Evolutionary conservation across 2,888 invertebrate genomes (phyloP).

Genomic region (Onchidella celtica): DNA sequence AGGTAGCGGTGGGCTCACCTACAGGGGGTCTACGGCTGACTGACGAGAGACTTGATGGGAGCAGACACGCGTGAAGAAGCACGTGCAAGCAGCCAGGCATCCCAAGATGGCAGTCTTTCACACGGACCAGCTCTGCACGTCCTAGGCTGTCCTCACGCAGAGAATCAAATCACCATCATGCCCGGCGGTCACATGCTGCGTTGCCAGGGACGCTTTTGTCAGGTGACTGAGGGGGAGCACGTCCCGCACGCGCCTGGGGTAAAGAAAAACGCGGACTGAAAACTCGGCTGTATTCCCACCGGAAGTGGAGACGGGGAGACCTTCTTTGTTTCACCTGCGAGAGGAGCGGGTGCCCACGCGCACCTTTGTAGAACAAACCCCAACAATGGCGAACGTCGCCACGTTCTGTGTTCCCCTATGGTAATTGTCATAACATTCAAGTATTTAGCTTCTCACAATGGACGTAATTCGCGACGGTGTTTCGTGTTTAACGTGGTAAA

Average conservation of each 20-base stretch:
- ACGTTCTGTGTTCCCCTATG: constrained; percentile 1
- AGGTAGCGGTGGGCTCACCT: constrained; percentile 13
- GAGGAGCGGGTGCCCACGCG: constrained; percentile 30
- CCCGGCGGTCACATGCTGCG: constrained; percentile 43
- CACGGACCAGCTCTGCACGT: constrained; percentile 10
- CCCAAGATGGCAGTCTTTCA: constrained; percentile 37
- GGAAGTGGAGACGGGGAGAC: constrained; percentile 33
- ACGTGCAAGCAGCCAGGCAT: constrained; percentile 37
- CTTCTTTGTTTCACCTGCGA: constrained; percentile 43
- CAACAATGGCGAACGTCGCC: constrained; percentile 21
- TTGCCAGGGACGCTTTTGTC: constrained; percentile 44
- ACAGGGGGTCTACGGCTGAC: constrained; percentile 35
- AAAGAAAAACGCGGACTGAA: constrained; percentile 9
- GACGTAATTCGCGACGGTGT: constrained; percentile 12
- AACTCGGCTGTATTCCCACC: constrained; percentile 44
- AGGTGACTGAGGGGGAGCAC: constrained; percentile 26
- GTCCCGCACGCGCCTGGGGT: constrained; percentile 35
- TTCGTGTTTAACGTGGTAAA: constrained; percentile 14
- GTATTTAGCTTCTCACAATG: constrained; percentile 19
- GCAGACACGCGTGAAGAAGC: constrained; percentile 39
- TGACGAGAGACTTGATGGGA: constrained; percentile 33
- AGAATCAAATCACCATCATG: constrained; percentile 47
- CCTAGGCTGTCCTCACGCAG: constrained; percentile 24
- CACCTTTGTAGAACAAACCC: constrained; percentile 25
- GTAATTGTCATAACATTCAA: constrained; percentile 37